These are phyloP conservation scores for Nothobranchius kuhntae DNA, from an alignment of 2,113 vertebrate species.

Conservation along the genomic window DNA sequence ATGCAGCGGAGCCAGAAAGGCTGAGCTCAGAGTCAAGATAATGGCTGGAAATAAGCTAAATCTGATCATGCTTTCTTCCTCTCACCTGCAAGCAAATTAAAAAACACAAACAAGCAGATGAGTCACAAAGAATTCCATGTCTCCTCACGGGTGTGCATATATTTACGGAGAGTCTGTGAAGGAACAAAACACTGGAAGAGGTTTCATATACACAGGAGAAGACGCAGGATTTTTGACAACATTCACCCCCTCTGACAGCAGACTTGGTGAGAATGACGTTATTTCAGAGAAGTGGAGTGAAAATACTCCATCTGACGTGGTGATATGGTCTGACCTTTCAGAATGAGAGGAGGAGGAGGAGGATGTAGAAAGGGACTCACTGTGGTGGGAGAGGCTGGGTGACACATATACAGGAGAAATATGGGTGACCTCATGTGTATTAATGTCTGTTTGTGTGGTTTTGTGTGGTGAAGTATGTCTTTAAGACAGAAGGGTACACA, in stretches of 20 bases:
- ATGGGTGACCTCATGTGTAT: conserved; percentile 16
- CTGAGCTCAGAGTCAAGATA: conserved; percentile 48
- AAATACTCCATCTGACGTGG: conserved; percentile 61
- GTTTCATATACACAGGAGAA: conserved; percentile 14
- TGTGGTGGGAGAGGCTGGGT: conserved; percentile 37
- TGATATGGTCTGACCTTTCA: conserved; percentile 68
- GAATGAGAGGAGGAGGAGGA: conserved; percentile 42
- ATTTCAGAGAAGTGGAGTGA: conserved; percentile 42
- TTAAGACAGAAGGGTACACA: not conserved
- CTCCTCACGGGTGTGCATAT: conserved; percentile 6
- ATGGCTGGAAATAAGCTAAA: conserved; percentile 43
- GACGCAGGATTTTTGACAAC: conserved; percentile 30
- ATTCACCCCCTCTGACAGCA: conserved; percentile 53
- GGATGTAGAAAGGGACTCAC: conserved; percentile 35
- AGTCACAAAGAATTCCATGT: conserved; percentile 19
- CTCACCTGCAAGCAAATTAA: conserved; percentile 56
- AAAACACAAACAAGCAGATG: conserved; percentile 20
- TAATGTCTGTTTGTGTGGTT: conserved; percentile 5
- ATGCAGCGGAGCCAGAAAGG: conserved; percentile 28
- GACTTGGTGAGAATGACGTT: conserved; percentile 49
- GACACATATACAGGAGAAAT: conserved; percentile 30
- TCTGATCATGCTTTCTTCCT: conserved; percentile 50
- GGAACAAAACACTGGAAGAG: conserved; percentile 11
- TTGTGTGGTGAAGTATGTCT: not conserved
- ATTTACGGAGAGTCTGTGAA: conserved; percentile 10